Percentiles rank a stretch among this genome's conserved stretches.
phyloP scores from a whole-genome alignment of 2,888 invertebrate species.

The Macroteleia sp. region DNA sequence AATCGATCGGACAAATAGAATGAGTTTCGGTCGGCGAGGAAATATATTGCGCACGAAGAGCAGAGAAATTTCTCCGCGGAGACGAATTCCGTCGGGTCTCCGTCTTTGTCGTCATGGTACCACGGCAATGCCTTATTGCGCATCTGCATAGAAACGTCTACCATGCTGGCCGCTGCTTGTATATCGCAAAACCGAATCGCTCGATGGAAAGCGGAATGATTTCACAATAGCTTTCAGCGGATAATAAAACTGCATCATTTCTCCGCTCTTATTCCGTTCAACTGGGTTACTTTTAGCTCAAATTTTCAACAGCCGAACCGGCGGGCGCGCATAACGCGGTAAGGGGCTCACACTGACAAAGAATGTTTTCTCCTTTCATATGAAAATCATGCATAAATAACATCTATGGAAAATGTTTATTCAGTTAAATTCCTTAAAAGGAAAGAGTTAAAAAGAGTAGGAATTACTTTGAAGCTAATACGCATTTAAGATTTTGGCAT shows the following conservation, averaged over 20 bases:
- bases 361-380: slow-evolving; percentile 1
- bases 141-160: slow-evolving; percentile 38
- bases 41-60: slow-evolving; percentile 1
- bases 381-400: background rate
- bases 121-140: slow-evolving; percentile 12
- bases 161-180: slow-evolving; percentile 17
- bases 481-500: too few relatives aligned
- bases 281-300: slow-evolving; percentile 17
- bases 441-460: too few relatives aligned
- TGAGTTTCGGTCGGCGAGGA: slow-evolving; percentile 1
- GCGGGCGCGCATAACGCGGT: background rate
- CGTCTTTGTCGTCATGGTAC: slow-evolving; percentile 6
- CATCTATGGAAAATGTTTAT: background rate
- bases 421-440: too few relatives aligned
- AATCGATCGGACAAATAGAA: slow-evolving; percentile 18
- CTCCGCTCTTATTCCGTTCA: slow-evolving; percentile 24
- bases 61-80: background rate
- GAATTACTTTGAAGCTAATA: too few relatives aligned
- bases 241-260: slow-evolving; percentile 28
- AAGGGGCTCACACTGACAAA: background rate
- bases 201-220: slow-evolving; percentile 33
- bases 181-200: slow-evolving; percentile 14
- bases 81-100: background rate
- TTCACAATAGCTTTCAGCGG: slow-evolving; percentile 30
- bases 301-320: background rate